Evolutionary conservation across 2,888 invertebrate genomes (phyloP), one percentile per base, ranked within the genome.

Genomic region (Agrotis exclamationis): DNA sequence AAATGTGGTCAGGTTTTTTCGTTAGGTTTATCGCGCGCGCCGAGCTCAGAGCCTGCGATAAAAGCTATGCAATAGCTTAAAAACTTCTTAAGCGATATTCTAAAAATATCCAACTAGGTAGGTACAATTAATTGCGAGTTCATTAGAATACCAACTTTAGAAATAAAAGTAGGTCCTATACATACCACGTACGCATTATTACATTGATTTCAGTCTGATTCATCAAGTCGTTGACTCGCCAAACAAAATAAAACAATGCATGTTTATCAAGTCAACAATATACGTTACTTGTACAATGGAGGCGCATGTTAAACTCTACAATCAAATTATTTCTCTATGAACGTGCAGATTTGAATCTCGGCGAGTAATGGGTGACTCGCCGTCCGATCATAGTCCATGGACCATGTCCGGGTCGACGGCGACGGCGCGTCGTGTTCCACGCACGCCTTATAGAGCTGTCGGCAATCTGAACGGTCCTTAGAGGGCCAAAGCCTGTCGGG

Each of bases 211-310:
- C 44, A 50, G 53, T 24, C 22, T 70, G 75, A 63, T 65, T 78
- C 79, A 70, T 70, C 33, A 39, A 28, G 75, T 63, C 54, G 24
- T 74, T 70, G 57, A 56, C 79, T 44, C 28, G 62, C 39, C 45
- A 54, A 74, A 74, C 79, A 63, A 56, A 33, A 56, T 54, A 70
- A 72, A 64, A 76, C 63, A 80, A 70, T 76, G 63, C 53, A 57
- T 47, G 53, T 78, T 64, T 56, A 51, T 54, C 13, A n/a, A 44
- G 54, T 33, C 62, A 45, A 45, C 60, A 58, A 50, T 57, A 60
- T 39, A 24, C 13, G 13, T 18, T n/a, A 16, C 44, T 1, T 28
- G 54, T 18, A 64, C 53, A 72, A 65, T 48, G 72, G 58, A 45
- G n/a, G 22, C 22, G 24, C 14, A 58, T 48, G 24, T 39, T 57